phyloP scores from a whole-genome alignment of 2,113 vertebrate genomes.

The Dolichotis patagonum region DNA sequence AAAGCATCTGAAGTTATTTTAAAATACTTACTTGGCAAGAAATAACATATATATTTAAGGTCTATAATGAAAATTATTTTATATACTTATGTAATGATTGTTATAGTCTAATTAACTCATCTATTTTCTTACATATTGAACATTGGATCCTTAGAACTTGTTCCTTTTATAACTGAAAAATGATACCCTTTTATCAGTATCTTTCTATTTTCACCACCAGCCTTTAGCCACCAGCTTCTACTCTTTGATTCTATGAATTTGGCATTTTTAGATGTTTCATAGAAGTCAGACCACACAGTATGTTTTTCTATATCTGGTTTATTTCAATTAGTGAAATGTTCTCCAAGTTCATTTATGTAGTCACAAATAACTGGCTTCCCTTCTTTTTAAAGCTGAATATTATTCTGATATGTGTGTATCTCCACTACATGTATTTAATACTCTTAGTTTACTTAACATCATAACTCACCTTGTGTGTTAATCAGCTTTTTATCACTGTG shows the following conservation, averaged over 20 bases:
- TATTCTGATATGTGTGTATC: not conserved
- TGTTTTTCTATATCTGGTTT: not conserved
- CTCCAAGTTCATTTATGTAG: not conserved
- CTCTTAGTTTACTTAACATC: not conserved
- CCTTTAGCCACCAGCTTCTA: not conserved
- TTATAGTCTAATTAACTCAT: not conserved
- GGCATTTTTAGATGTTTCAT: not conserved
- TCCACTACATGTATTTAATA: not conserved
- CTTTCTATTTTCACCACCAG: not conserved
- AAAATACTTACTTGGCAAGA: not conserved
- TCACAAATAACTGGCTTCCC: not conserved
- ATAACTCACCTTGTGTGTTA: not conserved
- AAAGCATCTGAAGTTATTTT: not conserved
- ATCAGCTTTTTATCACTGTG: not conserved
- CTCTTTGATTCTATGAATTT: not conserved
- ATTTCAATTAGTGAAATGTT: too few species aligned
- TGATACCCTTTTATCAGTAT: not conserved
- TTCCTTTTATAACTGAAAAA: not conserved
- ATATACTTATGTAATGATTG: not conserved
- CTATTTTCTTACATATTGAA: too few species aligned
- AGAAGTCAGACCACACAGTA: not conserved
- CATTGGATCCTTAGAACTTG: not conserved
- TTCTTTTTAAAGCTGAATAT: not conserved
- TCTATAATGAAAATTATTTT: not conserved
- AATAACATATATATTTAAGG: not conserved